Evolutionary conservation across 2,888 invertebrate genomes (phyloP).

Genomic region (Agrochola circellaris): DNA sequence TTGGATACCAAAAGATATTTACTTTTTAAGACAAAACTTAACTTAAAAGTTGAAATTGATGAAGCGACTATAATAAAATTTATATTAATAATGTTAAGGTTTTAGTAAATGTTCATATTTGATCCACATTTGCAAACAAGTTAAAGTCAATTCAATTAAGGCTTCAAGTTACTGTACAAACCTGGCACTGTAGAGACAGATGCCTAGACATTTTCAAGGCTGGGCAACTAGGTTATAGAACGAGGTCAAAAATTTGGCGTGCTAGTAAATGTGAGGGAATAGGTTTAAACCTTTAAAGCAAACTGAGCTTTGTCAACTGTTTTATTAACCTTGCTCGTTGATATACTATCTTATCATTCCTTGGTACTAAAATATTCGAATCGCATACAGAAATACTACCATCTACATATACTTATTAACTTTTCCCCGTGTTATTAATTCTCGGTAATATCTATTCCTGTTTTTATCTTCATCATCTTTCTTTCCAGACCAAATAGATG

Average conservation of each 20-base stretch:
- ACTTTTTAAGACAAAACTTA: neutral
- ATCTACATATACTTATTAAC: conserved; percentile 11
- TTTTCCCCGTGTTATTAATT: conserved; percentile 16
- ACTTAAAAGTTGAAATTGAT: neutral
- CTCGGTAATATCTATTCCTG: conserved; percentile 7
- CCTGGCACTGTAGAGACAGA: conserved; percentile 48
- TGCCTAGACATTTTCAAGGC: conserved; percentile 60
- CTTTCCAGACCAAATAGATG: conserved; percentile 2
- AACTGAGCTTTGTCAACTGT: conserved; percentile 42
- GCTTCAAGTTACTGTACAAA: conserved; percentile 49
- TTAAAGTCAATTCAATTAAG: conserved; percentile 51
- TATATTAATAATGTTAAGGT: neutral
- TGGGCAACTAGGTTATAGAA: conserved; percentile 61
- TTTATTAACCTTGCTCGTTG: conserved; percentile 31
- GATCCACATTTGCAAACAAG: conserved; percentile 26
- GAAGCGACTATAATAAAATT: neutral
- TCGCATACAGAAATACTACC: neutral
- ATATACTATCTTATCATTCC: conserved; percentile 37
- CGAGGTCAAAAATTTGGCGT: conserved; percentile 63
- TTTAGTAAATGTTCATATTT: conserved; percentile 5
- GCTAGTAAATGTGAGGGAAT: conserved; percentile 35
- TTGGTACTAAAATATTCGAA: conserved; percentile 7
- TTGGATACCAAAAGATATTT: neutral
- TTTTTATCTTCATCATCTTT: conserved; percentile 21
- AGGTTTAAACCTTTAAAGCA: conserved; percentile 34